These are phyloP conservation scores for Drosophila teissieri DNA, from an alignment of 1,140 invertebrate genomes.

Conservation along the genomic window DNA sequence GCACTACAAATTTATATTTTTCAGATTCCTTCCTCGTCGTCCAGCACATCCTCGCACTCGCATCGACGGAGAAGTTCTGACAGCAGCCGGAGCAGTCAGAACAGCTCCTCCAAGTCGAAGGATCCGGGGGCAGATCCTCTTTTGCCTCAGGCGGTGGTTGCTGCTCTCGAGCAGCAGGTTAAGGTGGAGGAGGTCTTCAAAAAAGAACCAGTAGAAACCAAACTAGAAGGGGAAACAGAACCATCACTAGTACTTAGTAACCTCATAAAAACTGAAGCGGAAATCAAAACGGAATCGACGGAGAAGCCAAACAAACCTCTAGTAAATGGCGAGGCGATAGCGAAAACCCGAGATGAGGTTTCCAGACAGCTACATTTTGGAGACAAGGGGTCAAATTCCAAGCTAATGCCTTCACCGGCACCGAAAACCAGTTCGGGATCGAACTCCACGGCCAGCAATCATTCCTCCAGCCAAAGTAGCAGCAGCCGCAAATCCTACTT, in stretches of 20 bases:
- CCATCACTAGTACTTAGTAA: conserved; percentile 30
- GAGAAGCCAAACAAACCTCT: conserved; percentile 29
- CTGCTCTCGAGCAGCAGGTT: conserved; percentile 42
- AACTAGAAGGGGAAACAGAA: conserved; percentile 4
- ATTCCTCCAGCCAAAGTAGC: conserved; percentile 51
- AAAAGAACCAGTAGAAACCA: conserved; percentile 30
- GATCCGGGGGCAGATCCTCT: conserved; percentile 22
- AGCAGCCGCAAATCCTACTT: conserved; percentile 57
- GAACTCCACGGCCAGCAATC: conserved; percentile 47
- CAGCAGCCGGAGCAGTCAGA: conserved; percentile 73
- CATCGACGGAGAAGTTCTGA: conserved; percentile 75
- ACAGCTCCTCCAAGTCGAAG: conserved; percentile 52
- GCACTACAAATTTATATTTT: neutral
- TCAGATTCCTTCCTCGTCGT: conserved; percentile 63
- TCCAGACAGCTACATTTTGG: conserved; percentile 72
- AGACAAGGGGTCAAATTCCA: conserved; percentile 29
- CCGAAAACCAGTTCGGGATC: conserved; percentile 49
- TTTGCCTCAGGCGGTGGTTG: conserved; percentile 27
- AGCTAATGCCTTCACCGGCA: conserved; percentile 76
- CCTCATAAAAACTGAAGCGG: conserved; percentile 51
- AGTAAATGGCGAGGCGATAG: conserved; percentile 48
- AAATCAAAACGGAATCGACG: conserved; percentile 66
- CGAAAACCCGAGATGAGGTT: conserved; percentile 75
- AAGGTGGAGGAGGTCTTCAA: conserved; percentile 45
- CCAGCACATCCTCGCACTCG: conserved; percentile 68